Evolutionary conservation across 1,140 invertebrate species (phyloP).

Genomic region (Atta colombica): DNA sequence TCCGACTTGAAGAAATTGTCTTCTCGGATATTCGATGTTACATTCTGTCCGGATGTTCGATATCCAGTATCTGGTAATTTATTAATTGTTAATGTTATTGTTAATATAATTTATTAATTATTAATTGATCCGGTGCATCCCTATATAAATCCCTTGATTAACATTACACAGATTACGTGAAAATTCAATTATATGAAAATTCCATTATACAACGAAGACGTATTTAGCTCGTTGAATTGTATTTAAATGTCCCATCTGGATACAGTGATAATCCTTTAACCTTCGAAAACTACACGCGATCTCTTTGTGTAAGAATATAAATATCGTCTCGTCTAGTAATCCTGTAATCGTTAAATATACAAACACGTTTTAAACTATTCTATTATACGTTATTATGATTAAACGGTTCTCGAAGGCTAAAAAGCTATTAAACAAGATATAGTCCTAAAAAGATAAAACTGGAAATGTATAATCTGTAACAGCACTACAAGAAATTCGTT

Average conservation of each 20-base stretch:
- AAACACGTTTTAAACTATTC: slow-evolving; percentile 11
- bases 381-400: slow-evolving; percentile 37
- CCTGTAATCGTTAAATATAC: slow-evolving; percentile 13
- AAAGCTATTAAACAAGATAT: slow-evolving; percentile 10
- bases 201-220: not conserved
- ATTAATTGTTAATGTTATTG: too few species aligned
- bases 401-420: slow-evolving; percentile 43
- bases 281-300: slow-evolving; percentile 38
- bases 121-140: too few species aligned
- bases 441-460: slow-evolving; percentile 15
- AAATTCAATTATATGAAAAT: slow-evolving; percentile 10
- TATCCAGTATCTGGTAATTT: too few species aligned
- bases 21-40: too few species aligned
- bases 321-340: slow-evolving; percentile 30
- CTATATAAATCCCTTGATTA: not conserved
- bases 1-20: too few species aligned
- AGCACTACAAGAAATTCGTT: not conserved
- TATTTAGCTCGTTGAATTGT: not conserved
- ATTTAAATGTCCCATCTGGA: not conserved
- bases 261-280: slow-evolving; percentile 32
- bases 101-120: too few species aligned
- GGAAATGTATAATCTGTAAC: not conserved
- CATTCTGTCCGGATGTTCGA: too few species aligned
- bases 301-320: slow-evolving; percentile 46
- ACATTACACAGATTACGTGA: not conserved